Evolutionary conservation across 2,797 vertebrate species (phyloP), one percentile per base, ranked within the genome.

Genomic region (Enteromius unitaeniatus): DNA sequence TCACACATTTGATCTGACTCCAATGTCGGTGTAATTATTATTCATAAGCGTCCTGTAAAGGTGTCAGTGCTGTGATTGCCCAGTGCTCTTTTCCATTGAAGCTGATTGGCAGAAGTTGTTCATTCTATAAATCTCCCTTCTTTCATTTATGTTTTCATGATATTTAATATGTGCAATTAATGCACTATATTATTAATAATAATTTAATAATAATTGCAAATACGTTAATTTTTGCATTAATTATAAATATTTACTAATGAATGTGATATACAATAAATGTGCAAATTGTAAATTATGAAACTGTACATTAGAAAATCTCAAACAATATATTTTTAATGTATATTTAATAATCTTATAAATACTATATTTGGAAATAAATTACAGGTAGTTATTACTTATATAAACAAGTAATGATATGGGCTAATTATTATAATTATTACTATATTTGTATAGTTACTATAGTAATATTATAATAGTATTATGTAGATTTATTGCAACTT

Each of bases 21-120:
- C 15, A 0, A 2, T 0, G 21, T 13, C 13, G 28, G 5, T 15
- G 17, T 47, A 10, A 47, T 64, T 37, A 4, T 13, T 49, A 15
- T 68, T 40, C 31, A 15, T 14, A 13, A 47, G 10, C 6, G 7
- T 9, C 7, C 6, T 26, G 60, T 17, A 28, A 37, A 67, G 14
- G 31, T 40, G 45, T 51, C 78, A 17, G 47, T 7, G 47, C 47
- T 79, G 47, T 55, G 47, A 79, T 55, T 79, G 47, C 47, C 17
- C 45, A 8, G 31, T 37, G 23, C 19, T 11, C 49, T 55, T 10
- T 17, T 3, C 10, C 10, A 11, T 6, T 53, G 15, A 21, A 37
- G 49, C 47, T 75, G 49, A 75, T 49, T 72, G 78, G 31, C 23
- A 14, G 28, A 31, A 17, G 10, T 1, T 34, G 17, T 17, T 53